Evolutionary conservation across 2,888 invertebrate species (phyloP), one percentile per base, ranked within the genome.

Genomic region (Patella caerulea): DNA sequence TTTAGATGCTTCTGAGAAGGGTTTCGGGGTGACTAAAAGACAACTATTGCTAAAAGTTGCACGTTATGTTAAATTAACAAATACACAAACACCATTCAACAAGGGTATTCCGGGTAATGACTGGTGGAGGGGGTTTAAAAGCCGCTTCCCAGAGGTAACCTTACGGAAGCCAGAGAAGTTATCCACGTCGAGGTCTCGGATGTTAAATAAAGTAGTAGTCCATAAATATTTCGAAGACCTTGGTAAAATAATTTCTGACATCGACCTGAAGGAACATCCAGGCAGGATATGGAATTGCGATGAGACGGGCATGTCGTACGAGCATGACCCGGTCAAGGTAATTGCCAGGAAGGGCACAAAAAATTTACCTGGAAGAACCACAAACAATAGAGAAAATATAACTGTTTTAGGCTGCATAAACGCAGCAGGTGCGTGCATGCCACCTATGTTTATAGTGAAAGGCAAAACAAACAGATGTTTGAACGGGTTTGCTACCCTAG

Each of bases 381-480:
- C 53, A 3, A 74, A 74, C 52, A 24, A 15, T 1, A 52, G 69
- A 7, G 78, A 78, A 29, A 72, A 70, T 24, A 69, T 78, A 5
- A 75, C 78, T 45, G 56, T 73, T 9, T 71, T 76, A 55, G 74
- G 45, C 74, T 65, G 65, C 15, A 69, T 59, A 71, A 75, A 75
- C 70, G 75, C 70, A 29, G 7, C 55, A 17, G 74, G 74, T 17
- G 29, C 54, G 9, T 29, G 55, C 24, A 55, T 74, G 17, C 55
- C 73, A 19, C 73, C 73, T 15, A 55, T 59, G 56, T 9, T 12
- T 29, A 74, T 74, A 5, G 55, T 74, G 3, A 74, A 74, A 34
- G 74, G 74, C 11, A 74, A 74, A 54, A 74, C 74, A 1, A 69
- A 72, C 3, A 77, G 71, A 29, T 74, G 54, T 15, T 53, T 79